These are phyloP conservation scores for Pollenia labialis DNA, from an alignment of 2,888 invertebrate genomes.

Conservation along the genomic window DNA sequence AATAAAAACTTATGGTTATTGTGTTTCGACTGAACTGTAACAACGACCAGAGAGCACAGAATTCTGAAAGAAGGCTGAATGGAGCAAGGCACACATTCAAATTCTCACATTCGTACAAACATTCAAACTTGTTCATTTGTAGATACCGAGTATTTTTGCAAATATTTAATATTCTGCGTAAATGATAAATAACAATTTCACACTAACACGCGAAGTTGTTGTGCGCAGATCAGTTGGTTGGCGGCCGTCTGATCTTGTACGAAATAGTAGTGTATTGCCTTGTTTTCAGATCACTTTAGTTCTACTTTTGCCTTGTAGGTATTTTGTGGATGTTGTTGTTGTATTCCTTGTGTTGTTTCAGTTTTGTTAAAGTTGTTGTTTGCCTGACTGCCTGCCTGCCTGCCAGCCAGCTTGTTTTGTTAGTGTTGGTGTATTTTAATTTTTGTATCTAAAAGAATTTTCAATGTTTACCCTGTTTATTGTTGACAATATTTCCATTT, in stretches of 20 bases:
- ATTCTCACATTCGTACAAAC: constrained; percentile 27
- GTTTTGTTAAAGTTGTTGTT: constrained; percentile 24
- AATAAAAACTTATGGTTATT: constrained; percentile 63
- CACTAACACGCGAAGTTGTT: constrained; percentile 74
- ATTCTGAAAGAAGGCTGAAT: constrained; percentile 33
- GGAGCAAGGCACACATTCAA: constrained; percentile 34
- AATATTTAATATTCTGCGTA: constrained; percentile 74
- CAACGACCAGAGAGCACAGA: constrained; percentile 1
- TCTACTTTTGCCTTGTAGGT: neutral
- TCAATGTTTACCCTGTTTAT: constrained; percentile 40
- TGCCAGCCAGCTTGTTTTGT: neutral
- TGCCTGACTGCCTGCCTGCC: constrained; percentile 1
- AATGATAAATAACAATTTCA: constrained; percentile 74
- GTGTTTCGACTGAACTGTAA: constrained; percentile 45
- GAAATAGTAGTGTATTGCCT: constrained; percentile 38
- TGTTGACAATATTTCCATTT: neutral
- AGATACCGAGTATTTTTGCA: constrained; percentile 55
- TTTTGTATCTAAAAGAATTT: constrained; percentile 41
- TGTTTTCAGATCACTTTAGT: constrained; percentile 24
- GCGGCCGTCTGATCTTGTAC: constrained; percentile 53
- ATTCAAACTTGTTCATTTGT: neutral
- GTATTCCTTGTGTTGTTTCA: neutral
- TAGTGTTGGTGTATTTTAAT: neutral
- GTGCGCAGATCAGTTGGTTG: constrained; percentile 56
- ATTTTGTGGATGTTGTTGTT: constrained; percentile 7